Evolutionary conservation across 2,113 vertebrate species (phyloP).

Genomic region (Speoplatyrhinus poulsoni): DNA sequence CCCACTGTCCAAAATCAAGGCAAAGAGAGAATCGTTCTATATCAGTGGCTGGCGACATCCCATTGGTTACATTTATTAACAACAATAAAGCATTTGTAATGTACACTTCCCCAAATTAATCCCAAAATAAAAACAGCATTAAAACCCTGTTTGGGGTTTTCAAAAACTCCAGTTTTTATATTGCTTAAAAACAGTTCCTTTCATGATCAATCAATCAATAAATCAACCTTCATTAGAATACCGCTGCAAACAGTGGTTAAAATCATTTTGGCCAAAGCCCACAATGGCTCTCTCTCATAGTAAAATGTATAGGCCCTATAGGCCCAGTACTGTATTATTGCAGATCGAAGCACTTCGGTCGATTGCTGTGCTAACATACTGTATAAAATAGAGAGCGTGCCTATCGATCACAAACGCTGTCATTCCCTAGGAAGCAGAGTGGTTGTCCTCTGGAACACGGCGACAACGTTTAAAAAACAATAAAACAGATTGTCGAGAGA

Average conservation of each 20-base stretch:
- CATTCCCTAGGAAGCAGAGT: slow-evolving; percentile 20
- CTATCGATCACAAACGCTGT: slow-evolving; percentile 29
- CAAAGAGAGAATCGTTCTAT: neutral
- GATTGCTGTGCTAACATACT: slow-evolving; percentile 24
- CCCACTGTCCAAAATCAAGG: neutral
- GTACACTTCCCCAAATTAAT: neutral
- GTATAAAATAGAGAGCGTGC: slow-evolving; percentile 14
- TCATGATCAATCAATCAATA: slow-evolving; percentile 10
- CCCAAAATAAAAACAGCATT: slow-evolving; percentile 20
- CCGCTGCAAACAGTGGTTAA: slow-evolving; percentile 27
- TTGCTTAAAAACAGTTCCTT: slow-evolving; percentile 9
- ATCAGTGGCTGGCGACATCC: neutral
- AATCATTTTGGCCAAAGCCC: slow-evolving; percentile 28
- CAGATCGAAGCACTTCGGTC: slow-evolving; percentile 32
- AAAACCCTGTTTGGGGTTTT: slow-evolving; percentile 24
- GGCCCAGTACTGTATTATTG: slow-evolving; percentile 17
- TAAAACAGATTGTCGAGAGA: slow-evolving; percentile 49
- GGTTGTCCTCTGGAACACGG: slow-evolving; percentile 17
- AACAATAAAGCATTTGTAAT: slow-evolving; percentile 6
- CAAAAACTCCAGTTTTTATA: slow-evolving; percentile 7
- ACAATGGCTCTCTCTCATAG: slow-evolving; percentile 26
- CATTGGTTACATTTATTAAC: slow-evolving; percentile 9
- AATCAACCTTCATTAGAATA: slow-evolving; percentile 6
- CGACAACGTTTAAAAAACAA: slow-evolving; percentile 11
- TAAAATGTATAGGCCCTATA: slow-evolving; percentile 7